phyloP scores from a whole-genome alignment of 2,797 vertebrate genomes.

The Typhlichthys eigenmanni region DNA sequence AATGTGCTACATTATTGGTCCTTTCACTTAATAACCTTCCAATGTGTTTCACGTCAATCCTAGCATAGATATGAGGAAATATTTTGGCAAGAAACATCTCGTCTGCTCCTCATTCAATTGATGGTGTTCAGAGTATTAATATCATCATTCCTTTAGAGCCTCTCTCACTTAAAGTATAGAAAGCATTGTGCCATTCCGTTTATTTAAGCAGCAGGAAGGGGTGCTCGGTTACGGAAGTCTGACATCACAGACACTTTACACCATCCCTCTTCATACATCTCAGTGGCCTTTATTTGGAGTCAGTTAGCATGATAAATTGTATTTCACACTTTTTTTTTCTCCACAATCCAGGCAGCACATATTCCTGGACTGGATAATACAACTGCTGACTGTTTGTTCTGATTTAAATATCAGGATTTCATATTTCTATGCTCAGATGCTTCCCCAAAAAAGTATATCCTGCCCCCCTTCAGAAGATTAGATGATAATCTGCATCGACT shows the following conservation, averaged over 20 bases:
- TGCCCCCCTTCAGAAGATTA: not conserved
- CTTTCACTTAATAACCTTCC: no score
- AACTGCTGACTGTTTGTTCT: not conserved
- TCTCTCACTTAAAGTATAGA: not conserved
- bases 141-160: no score
- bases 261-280: not conserved
- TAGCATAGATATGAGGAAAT: no score
- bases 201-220: no score
- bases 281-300: not conserved
- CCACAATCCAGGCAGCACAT: not conserved
- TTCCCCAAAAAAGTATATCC: not conserved
- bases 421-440: not conserved
- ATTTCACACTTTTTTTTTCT: not conserved
- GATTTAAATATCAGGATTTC: not conserved
- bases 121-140: no score
- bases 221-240: no score
- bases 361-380: slow-evolving; percentile 6
- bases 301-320: not conserved
- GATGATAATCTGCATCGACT: not conserved
- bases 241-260: slow-evolving; percentile 4
- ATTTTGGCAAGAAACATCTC: no score
- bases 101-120: no score
- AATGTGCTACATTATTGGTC: no score
- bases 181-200: not conserved
- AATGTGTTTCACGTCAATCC: no score